Percentiles rank a stretch among this genome's conserved stretches.
These are phyloP conservation scores for Eupsittula cactorum DNA, from an alignment of 2,113 vertebrate species.

Conservation along the genomic window DNA sequence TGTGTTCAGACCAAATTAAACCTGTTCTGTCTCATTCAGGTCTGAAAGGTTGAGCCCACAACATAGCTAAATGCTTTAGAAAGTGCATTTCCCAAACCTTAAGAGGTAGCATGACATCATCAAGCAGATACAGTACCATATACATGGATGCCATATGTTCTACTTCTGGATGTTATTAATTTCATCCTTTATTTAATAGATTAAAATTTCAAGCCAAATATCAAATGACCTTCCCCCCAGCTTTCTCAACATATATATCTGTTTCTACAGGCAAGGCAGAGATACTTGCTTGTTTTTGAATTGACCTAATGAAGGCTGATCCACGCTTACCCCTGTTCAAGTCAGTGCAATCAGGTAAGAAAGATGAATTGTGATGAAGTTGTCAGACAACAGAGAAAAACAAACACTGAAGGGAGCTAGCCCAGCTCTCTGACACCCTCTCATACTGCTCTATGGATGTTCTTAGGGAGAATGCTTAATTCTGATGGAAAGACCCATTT, in stretches of 20 bases:
- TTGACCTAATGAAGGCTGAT: slow-evolving; percentile 48
- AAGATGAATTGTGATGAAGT: slow-evolving; percentile 54
- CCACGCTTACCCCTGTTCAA: slow-evolving; percentile 35
- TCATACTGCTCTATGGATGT: slow-evolving; percentile 32
- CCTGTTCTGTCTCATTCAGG: slow-evolving; percentile 20
- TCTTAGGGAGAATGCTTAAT: slow-evolving; percentile 34
- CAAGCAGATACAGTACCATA: slow-evolving; percentile 64
- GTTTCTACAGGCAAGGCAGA: neutral
- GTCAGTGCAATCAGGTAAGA: slow-evolving; percentile 26
- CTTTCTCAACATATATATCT: neutral
- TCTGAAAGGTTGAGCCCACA: slow-evolving; percentile 55
- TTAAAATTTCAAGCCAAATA: slow-evolving; percentile 65
- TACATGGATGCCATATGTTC: slow-evolving; percentile 63
- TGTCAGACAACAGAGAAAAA: slow-evolving; percentile 47
- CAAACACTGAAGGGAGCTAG: slow-evolving; percentile 11
- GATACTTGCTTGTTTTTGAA: slow-evolving; percentile 17
- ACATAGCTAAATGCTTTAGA: slow-evolving; percentile 45
- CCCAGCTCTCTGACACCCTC: slow-evolving; percentile 1
- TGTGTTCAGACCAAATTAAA: slow-evolving; percentile 47
- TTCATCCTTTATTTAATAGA: slow-evolving; percentile 51
- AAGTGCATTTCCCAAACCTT: slow-evolving; percentile 40
- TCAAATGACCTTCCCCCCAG: slow-evolving; percentile 24
- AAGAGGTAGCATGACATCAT: slow-evolving; percentile 54
- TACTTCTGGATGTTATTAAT: slow-evolving; percentile 57
- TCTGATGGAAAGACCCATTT: neutral